A percentile compares a stretch with the other conserved stretches of the same genome.
These are phyloP conservation scores for Mylabris sibirica DNA, from an alignment of 2,888 invertebrate species.

Conservation along the genomic window DNA sequence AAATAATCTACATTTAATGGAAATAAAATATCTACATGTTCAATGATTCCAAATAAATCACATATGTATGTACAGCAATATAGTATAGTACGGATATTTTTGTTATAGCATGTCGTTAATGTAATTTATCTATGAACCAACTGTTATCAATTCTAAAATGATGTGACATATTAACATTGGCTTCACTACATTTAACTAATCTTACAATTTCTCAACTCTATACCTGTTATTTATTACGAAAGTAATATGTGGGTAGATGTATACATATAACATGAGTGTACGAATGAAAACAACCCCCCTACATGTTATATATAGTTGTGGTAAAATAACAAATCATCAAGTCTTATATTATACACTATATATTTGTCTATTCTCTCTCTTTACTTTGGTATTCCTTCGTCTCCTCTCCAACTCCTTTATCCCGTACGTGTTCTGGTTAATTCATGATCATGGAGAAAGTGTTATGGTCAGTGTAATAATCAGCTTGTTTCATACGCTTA, in stretches of 20 bases:
- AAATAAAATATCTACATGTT: neutral
- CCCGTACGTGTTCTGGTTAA: neutral
- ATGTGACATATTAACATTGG: neutral
- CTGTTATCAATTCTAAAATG: slow-evolving; percentile 6
- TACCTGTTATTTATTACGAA: neutral
- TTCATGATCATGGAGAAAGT: neutral
- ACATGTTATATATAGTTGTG: neutral
- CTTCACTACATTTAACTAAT: neutral
- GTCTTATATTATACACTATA: neutral
- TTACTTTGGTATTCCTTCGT: neutral
- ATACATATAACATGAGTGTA: neutral
- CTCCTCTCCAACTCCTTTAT: neutral
- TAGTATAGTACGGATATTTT: neutral
- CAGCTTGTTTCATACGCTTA: neutral
- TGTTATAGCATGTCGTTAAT: neutral
- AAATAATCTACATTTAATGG: neutral
- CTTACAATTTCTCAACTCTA: neutral
- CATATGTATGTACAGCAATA: neutral
- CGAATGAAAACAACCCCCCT: neutral
- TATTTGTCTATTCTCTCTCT: neutral
- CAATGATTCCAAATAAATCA: neutral
- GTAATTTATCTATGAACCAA: neutral
- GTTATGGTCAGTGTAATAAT: neutral
- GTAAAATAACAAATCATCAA: neutral
- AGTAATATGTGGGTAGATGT: neutral